These are phyloP conservation scores for Illadopsis cleaveri DNA, from an alignment of 2,113 vertebrate species.

Conservation along the genomic window DNA sequence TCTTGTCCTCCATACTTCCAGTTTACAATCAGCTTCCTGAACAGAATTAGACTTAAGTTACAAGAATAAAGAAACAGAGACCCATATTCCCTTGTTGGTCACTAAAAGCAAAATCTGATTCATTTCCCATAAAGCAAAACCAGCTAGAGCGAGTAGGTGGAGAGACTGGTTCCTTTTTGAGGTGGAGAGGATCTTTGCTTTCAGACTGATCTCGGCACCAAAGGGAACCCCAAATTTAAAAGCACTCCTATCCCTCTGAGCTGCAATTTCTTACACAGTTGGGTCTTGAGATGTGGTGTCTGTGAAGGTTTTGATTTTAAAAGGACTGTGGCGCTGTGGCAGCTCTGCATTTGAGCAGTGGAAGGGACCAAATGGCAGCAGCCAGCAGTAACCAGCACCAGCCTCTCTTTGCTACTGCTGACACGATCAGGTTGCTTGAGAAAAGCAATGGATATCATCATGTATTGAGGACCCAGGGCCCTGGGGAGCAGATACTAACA, in stretches of 20 bases:
- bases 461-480: not conserved
- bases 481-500: accelerated
- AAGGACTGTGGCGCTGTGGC: not conserved
- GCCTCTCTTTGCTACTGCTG: not conserved
- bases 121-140: not conserved
- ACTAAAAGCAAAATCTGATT: not conserved
- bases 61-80: not conserved
- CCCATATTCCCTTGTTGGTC: not conserved
- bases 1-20: not conserved
- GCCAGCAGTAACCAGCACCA: not conserved
- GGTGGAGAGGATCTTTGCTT: not conserved
- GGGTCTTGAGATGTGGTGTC: not conserved
- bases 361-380: not conserved
- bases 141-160: not conserved
- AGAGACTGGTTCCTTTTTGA: not conserved
- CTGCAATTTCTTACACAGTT: not conserved
- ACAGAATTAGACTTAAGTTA: not conserved
- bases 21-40: not conserved
- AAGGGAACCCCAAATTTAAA: not conserved
- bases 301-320: not conserved
- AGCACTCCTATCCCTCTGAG: not conserved
- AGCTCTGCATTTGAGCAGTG: not conserved
- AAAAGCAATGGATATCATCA: not conserved
- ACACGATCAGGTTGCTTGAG: not conserved
- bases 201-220: not conserved